Evolutionary conservation across 2,113 vertebrate species (phyloP).

Genomic region (Crotalus viridis): DNA sequence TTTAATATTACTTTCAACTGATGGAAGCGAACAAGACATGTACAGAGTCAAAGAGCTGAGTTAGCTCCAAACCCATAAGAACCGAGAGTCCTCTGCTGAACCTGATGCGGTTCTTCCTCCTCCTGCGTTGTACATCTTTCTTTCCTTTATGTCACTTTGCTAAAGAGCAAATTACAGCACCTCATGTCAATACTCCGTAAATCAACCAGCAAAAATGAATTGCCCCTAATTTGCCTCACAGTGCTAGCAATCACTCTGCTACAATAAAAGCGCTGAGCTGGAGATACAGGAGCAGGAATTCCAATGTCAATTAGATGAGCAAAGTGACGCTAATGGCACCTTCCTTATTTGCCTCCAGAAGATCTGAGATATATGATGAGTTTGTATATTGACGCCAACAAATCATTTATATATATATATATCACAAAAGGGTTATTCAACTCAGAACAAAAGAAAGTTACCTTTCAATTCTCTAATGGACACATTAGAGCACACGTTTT

Average conservation of each 20-base stretch:
- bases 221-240: background rate
- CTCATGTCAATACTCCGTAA: conserved; percentile 38
- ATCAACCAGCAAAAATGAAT: conserved; percentile 53
- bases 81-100: conserved; percentile 40
- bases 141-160: conserved; percentile 43
- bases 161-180: conserved; percentile 42
- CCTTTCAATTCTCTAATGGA: background rate
- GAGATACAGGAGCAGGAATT: background rate
- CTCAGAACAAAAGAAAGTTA: background rate
- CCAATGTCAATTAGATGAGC: background rate
- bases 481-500: background rate
- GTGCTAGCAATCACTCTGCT: background rate
- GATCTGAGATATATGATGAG: background rate
- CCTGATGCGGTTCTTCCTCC: conserved; percentile 4
- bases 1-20: conserved; percentile 82
- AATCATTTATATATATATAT: background rate
- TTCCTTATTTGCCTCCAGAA: background rate
- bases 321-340: background rate
- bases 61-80: conserved; percentile 59
- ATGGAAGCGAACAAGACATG: conserved; percentile 77
- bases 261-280: background rate
- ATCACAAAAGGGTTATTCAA: background rate
- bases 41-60: conserved; percentile 68
- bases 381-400: background rate
- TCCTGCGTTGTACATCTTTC: conserved; percentile 43